Base-by-base conservation (phyloP, 1,140 invertebrate species). In the Pseudomyrmex flavicornis region DNA sequence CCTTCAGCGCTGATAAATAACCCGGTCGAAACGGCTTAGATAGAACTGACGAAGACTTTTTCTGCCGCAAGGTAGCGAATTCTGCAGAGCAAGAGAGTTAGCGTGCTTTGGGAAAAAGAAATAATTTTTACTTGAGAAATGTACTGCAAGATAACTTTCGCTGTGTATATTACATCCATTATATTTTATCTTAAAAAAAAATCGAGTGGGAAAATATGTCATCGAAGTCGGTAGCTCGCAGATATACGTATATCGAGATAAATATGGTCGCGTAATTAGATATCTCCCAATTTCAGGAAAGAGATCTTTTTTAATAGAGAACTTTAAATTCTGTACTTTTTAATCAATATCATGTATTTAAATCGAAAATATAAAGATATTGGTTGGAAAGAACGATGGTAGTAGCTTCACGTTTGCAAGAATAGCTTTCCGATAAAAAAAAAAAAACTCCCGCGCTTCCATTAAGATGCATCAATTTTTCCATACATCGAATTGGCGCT, bases 1-100 rank as follows among this genome's bases (percentile, higher is more conserved):
- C 70, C 22, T 84, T 69, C 73, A 22, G 15, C 86, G 56, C 61
- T 87, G 86, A 87, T 88, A 88, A 76, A 88, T 87, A 87, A 83
- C 44, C 15, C 17, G 68, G 50, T 26, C 50, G 61, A 68, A 76
- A 69, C 61, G 68, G 85, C 76, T 84, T 35, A 46, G 66, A 80
- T 80, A 61, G 54, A 88, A 77, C 54, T 15, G 13, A 26, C 65
- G 17, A 50, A 22, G 35, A 83, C 59, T 62, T 87, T 69, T 87
- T 69, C 59, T 58, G 61, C 35, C 44, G 48, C 48, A 20, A 26
- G 22, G 13, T 48, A 80, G 20, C 20, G 52, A 56, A 59, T 59
- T 48, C 22, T 61, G 56, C 17, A 35, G 35, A 35, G 44, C n/a
- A 59, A 17, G 46, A 35, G 20, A 70, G 44, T 70, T 77, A 15